phyloP scores from a whole-genome alignment of 2,797 vertebrate species.

The Ciconia nigra region DNA sequence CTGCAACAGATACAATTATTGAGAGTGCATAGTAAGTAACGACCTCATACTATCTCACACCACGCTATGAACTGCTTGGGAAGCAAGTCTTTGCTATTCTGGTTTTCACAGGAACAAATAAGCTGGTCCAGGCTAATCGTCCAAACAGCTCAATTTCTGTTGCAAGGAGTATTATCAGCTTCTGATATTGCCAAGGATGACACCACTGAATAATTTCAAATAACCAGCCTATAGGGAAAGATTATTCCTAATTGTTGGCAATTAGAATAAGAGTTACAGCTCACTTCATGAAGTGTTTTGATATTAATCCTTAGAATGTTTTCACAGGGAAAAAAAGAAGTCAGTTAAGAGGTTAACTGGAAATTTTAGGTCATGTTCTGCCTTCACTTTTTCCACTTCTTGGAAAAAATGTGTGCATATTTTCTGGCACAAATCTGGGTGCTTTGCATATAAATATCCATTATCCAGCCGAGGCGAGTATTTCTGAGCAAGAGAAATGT shows the following conservation, averaged over 20 bases:
- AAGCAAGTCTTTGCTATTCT: neutral
- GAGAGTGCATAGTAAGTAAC: neutral
- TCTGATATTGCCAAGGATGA: neutral
- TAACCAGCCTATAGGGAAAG: neutral
- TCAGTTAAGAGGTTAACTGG: neutral
- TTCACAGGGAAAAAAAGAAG: neutral
- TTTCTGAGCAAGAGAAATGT: neutral
- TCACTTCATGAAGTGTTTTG: neutral
- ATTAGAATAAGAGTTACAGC: conserved; percentile 4
- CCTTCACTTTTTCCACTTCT: neutral
- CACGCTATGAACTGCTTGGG: neutral
- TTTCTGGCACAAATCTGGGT: neutral
- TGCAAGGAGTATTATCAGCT: neutral
- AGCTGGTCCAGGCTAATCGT: neutral
- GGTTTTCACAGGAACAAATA: neutral
- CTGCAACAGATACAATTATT: neutral
- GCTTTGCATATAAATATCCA: neutral
- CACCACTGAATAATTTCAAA: neutral
- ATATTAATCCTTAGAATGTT: neutral
- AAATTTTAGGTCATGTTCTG: neutral
- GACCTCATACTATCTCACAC: neutral
- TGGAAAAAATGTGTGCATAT: neutral
- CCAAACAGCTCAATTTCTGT: neutral
- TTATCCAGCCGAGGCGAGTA: neutral
- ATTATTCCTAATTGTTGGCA: conserved; percentile 19